Evolutionary conservation across 2,888 invertebrate species (phyloP).

Genomic region (Leucoptera coffeella): DNA sequence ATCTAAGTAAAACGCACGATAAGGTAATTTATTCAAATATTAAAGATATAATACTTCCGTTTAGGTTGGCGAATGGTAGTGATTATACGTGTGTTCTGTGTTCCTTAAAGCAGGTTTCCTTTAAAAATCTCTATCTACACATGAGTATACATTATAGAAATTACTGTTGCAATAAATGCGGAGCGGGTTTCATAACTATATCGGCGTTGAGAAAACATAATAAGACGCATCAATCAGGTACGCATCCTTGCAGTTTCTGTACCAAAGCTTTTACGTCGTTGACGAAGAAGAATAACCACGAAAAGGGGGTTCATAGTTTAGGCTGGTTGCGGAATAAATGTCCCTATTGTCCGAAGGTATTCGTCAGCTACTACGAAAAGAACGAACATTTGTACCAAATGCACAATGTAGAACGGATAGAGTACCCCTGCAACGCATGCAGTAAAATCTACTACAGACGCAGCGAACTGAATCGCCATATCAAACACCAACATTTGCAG

Average conservation of each 20-base stretch:
- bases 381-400: slow-evolving; percentile 32
- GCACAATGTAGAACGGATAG: slow-evolving; percentile 24
- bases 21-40: slow-evolving; percentile 31
- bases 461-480: slow-evolving; percentile 35
- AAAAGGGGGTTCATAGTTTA: slow-evolving; percentile 31
- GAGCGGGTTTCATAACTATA: slow-evolving; percentile 34
- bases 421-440: slow-evolving; percentile 39
- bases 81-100: slow-evolving; percentile 35
- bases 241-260: slow-evolving; percentile 48
- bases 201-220: slow-evolving; percentile 39
- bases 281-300: slow-evolving; percentile 36
- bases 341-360: slow-evolving; percentile 35
- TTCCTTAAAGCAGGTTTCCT: slow-evolving; percentile 33
- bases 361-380: slow-evolving; percentile 38
- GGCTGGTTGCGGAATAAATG: slow-evolving; percentile 45
- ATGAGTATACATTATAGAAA: slow-evolving; percentile 45
- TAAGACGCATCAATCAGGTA: slow-evolving; percentile 39
- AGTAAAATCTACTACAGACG: slow-evolving; percentile 38
- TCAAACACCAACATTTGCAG: slow-evolving; percentile 37
- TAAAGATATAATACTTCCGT: slow-evolving; percentile 40
- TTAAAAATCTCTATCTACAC: slow-evolving; percentile 39
- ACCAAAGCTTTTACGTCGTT: slow-evolving; percentile 46
- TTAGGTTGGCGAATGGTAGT: slow-evolving; percentile 27
- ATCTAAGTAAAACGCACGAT: slow-evolving; percentile 21
- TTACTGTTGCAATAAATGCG: slow-evolving; percentile 41